Percentiles rank a stretch among this genome's conserved stretches.
Evolutionary conservation across 2,797 vertebrate species (phyloP).

Genomic region (Setipinna tenuifilis): DNA sequence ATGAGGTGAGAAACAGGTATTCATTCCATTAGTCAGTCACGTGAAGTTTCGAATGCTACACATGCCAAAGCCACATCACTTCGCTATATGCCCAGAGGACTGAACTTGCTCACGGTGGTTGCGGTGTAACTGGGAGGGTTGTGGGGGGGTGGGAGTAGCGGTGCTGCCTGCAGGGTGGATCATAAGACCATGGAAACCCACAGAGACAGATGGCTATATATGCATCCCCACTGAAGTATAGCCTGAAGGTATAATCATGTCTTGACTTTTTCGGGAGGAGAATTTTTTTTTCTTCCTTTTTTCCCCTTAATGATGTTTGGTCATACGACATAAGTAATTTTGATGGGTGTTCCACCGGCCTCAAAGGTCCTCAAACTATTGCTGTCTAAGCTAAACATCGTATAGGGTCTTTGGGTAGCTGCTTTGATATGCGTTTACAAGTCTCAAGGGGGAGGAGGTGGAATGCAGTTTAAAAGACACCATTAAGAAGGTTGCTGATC

Average conservation of each 20-base stretch:
- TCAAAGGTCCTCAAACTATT: constrained; percentile 2
- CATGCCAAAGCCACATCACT: neutral
- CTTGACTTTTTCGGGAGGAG: neutral
- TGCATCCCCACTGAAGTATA: neutral
- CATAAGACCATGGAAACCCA: constrained; percentile 43
- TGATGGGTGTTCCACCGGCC: constrained; percentile 16
- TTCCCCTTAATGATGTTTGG: neutral
- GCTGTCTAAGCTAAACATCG: neutral
- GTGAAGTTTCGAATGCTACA: neutral
- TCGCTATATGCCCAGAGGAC: neutral
- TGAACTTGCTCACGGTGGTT: neutral
- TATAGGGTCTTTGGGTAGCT: neutral
- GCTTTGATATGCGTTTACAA: neutral
- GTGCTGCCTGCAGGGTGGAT: constrained; percentile 45
- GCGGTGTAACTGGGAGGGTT: neutral
- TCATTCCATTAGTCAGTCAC: neutral
- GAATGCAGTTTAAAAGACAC: neutral
- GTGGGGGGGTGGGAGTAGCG: neutral
- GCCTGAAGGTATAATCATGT: constrained; percentile 20
- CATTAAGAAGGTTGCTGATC: neutral
- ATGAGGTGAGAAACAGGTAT: neutral
- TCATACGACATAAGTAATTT: constrained; percentile 20
- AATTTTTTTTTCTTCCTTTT: neutral
- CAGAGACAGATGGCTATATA: constrained; percentile 40
- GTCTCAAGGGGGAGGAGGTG: neutral